phyloP scores from a whole-genome alignment of 2,888 invertebrate genomes.

The Epicampocera succincta region DNA sequence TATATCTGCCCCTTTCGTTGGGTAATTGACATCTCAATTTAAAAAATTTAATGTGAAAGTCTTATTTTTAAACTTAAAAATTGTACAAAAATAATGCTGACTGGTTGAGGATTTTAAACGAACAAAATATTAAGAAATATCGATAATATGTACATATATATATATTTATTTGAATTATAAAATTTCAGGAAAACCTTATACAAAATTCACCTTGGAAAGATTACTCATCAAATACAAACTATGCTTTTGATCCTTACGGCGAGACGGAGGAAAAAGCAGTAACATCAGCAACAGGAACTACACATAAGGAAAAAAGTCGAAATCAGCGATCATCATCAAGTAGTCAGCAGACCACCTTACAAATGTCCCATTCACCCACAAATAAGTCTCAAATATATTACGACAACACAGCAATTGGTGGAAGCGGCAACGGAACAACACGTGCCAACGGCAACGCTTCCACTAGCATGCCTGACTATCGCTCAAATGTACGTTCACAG shows the following conservation, averaged over 20 bases:
- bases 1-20: too few species aligned
- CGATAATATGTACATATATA: background rate
- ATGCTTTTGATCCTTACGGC: conserved; percentile 92
- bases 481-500: conserved; percentile 71
- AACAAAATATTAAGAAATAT: background rate
- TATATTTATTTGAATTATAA: background rate
- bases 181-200: conserved; percentile 89
- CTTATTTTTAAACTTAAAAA: background rate
- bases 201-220: conserved; percentile 94
- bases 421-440: conserved; percentile 58
- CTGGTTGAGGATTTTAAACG: conserved; percentile 76
- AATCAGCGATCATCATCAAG: conserved; percentile 74
- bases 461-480: conserved; percentile 72
- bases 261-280: conserved; percentile 88
- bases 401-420: conserved; percentile 73
- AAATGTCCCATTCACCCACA: conserved; percentile 82
- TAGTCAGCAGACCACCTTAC: conserved; percentile 80
- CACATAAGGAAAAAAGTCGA: conserved; percentile 77
- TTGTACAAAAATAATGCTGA: conserved; percentile 77
- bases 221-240: conserved; percentile 91
- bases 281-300: conserved; percentile 72
- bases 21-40: too few species aligned
- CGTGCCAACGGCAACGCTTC: conserved; percentile 61
- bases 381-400: conserved; percentile 80
- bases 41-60: too few species aligned